Evolutionary conservation across 2,888 invertebrate species (phyloP).

Genomic region (Erebia epiphron): DNA sequence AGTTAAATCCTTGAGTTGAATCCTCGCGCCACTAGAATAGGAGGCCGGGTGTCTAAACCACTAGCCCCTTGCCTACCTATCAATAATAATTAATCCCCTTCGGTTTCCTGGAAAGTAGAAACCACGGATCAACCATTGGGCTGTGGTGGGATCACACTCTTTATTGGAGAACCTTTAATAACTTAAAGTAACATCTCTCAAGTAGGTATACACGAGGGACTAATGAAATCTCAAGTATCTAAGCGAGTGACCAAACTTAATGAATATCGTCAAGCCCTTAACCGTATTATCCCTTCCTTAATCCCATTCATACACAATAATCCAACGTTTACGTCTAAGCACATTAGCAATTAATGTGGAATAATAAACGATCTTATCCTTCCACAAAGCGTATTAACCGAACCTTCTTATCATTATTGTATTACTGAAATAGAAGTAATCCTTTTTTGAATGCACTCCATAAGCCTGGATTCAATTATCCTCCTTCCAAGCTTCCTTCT

Average conservation of each 20-base stretch:
- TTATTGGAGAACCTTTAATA: no score
- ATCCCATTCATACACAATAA: conserved; percentile 38
- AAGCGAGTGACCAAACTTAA: conserved; percentile 13
- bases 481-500: no score
- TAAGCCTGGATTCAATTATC: neutral
- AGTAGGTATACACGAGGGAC: no score
- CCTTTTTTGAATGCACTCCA: neutral
- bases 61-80: no score
- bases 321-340: conserved; percentile 26
- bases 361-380: conserved; percentile 34
- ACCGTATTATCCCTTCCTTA: conserved; percentile 20
- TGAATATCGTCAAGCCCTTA: conserved; percentile 13
- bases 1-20: no score
- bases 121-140: no score
- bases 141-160: no score
- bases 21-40: no score
- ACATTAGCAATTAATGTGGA: conserved; percentile 27
- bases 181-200: no score
- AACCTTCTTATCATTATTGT: conserved; percentile 49
- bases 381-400: conserved; percentile 43
- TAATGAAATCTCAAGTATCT: neutral
- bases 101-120: no score
- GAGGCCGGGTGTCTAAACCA: no score
- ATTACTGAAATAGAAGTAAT: conserved; percentile 38
- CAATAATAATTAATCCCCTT: no score